Conservation (phyloP, 2,888 invertebrate species). For the Lamellibrachia columna region DNA sequence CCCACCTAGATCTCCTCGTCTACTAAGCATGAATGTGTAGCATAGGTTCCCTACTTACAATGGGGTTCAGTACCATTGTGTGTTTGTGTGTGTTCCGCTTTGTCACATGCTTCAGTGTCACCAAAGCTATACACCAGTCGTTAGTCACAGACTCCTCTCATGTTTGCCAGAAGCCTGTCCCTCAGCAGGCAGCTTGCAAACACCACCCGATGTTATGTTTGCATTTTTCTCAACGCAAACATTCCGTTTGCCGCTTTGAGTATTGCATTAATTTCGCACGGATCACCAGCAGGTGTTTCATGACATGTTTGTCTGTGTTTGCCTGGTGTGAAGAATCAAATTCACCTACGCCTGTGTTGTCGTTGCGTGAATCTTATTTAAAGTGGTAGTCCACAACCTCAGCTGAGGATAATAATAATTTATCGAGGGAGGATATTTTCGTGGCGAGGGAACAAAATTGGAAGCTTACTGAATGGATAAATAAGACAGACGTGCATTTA, state of each 20-base stretch:
- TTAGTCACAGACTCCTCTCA: neutral
- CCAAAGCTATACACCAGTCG: neutral
- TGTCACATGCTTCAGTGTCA: neutral
- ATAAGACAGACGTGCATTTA: neutral
- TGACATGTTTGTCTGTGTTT: neutral
- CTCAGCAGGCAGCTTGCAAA: neutral
- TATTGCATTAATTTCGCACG: neutral
- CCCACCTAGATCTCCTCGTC: neutral
- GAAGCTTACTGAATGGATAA: neutral
- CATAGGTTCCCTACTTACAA: neutral
- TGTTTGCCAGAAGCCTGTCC: neutral
- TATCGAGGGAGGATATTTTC: neutral
- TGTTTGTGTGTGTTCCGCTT: neutral
- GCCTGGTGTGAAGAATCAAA: neutral
- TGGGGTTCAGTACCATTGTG: neutral
- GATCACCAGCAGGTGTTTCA: neutral
- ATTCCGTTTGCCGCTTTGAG: neutral
- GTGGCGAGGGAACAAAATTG: neutral
- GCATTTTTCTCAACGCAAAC: slow-evolving; percentile 10
- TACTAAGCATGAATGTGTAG: neutral
- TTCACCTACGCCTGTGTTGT: neutral
- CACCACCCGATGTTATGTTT: neutral
- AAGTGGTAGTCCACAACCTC: neutral
- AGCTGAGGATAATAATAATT: neutral
- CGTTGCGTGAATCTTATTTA: neutral